Base-by-base conservation (phyloP, 2,113 vertebrate genomes). In the Tilapia sparmanii region DNA sequence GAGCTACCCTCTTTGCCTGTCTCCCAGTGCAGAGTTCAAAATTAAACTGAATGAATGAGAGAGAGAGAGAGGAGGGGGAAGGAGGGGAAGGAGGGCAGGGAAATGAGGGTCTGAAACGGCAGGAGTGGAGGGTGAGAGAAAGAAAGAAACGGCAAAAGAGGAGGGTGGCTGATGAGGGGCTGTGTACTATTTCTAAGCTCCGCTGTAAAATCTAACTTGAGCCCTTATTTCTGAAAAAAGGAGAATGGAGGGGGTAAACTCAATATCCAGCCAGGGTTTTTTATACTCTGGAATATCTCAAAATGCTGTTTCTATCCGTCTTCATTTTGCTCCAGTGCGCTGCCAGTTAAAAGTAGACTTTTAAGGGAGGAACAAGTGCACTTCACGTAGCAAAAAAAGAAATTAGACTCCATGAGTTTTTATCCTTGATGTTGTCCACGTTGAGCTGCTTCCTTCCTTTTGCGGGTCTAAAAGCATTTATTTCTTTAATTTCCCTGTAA, bases 41-140 rank as follows among this genome's bases (percentile, higher is more conserved):
- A 96, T 97, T 96, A 96, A 96, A 95, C 93, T 95, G 94, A 96
- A 95, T 94, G 95, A 96, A 94, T 95, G 94, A 93, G 91, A 76
- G 88, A 78, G 84, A 45, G 76, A 55, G 90, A 35, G 38, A 68
- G 73, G 29, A 82, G 31, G 24, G 86, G 38, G 59, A 3, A 63
- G 61, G 18, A 76, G 88, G 79, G 50, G 86, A 50, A 35, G 87
- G 89, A 84, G 73, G 89, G 90, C 59, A 92, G 91, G 91, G 88
- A 89, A 91, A 94, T 86, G 91, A 94, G 86, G 90, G 89, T 90
- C 81, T 94, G 91, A 92, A 95, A 92, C 86, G 89, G 90, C 73
- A 92, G 87, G 89, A 92, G 87, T 86, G 87, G 91, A 90, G 84
- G 87, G 82, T 81, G 89, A 91, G 88, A 86, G 85, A 92, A 89